These are phyloP conservation scores for Glyptemys insculpta DNA, from an alignment of 2,797 vertebrate genomes.

Conservation along the genomic window DNA sequence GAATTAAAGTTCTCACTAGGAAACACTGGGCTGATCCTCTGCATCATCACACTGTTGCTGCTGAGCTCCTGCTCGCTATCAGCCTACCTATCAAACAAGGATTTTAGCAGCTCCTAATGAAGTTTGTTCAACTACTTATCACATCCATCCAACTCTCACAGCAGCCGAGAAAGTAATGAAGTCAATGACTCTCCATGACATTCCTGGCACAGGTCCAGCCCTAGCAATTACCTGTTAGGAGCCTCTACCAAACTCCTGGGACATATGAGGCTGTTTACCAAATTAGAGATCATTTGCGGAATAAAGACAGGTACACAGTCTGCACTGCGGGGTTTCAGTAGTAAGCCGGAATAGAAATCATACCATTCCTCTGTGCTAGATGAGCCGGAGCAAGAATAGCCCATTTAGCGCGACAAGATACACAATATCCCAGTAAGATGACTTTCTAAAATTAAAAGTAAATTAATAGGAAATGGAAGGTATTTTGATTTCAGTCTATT, in stretches of 20 bases:
- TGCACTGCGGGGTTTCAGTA: constrained; percentile 30
- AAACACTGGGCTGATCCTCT: neutral
- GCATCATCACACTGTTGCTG: neutral
- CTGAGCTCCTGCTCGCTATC: constrained; percentile 1
- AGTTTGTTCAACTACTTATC: neutral
- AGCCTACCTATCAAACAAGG: constrained; percentile 6
- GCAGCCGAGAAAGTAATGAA: constrained; percentile 2
- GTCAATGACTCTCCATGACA: neutral
- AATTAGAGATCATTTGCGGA: constrained; percentile 16
- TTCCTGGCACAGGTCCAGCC: constrained; percentile 2
- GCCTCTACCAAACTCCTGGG: constrained; percentile 3
- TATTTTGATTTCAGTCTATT: constrained; percentile 45
- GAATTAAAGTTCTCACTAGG: neutral
- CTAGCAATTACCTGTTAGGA: neutral
- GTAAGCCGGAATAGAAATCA: constrained; percentile 28
- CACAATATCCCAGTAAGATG: constrained; percentile 32
- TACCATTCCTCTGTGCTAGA: neutral
- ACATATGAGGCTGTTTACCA: neutral
- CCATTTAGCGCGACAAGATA: constrained; percentile 30
- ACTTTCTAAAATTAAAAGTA: constrained; percentile 54
- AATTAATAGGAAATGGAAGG: constrained; percentile 58
- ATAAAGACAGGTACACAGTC: neutral
- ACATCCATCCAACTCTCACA: neutral
- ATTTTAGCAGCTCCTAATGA: constrained; percentile 2
- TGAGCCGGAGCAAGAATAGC: constrained; percentile 22